Conservation (phyloP, 2,888 invertebrate species). For the Tenthredo mesomela region DNA sequence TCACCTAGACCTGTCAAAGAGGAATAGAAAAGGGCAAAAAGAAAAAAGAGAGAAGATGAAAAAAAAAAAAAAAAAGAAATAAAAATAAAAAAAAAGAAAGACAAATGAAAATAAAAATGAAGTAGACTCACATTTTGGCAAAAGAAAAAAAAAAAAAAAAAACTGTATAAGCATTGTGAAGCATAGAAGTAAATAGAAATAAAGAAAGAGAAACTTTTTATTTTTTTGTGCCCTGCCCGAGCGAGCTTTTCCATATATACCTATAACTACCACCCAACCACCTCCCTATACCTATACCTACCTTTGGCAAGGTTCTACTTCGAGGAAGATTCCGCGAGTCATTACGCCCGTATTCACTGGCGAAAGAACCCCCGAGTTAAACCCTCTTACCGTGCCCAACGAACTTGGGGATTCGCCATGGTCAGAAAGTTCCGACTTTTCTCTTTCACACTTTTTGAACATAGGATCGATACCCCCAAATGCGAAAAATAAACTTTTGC, state of each 20-base stretch:
- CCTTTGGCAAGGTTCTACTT: not conserved
- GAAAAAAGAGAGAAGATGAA: not conserved
- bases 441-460: constrained; percentile 27
- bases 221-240: not conserved
- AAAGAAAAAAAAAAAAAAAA: too few relatives aligned
- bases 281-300: not conserved
- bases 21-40: constrained; percentile 20
- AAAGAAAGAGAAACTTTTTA: not conserved
- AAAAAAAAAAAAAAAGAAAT: not conserved
- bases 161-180: not conserved
- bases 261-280: not conserved
- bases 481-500: not conserved
- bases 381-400: constrained; percentile 9
- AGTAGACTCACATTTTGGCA: not conserved
- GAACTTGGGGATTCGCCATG: constrained; percentile 21
- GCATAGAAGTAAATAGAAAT: not conserved
- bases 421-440: constrained; percentile 23
- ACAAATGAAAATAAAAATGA: not conserved
- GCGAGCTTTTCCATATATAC: constrained; percentile 16
- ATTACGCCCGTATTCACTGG: constrained; percentile 45
- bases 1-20: constrained; percentile 68
- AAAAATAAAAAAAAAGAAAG: not conserved
- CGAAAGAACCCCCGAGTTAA: constrained; percentile 17
- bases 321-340: constrained; percentile 42
- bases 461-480: not conserved